These are phyloP conservation scores for Meiosimyza decipiens DNA, from an alignment of 2,888 invertebrate species.

Conservation along the genomic window DNA sequence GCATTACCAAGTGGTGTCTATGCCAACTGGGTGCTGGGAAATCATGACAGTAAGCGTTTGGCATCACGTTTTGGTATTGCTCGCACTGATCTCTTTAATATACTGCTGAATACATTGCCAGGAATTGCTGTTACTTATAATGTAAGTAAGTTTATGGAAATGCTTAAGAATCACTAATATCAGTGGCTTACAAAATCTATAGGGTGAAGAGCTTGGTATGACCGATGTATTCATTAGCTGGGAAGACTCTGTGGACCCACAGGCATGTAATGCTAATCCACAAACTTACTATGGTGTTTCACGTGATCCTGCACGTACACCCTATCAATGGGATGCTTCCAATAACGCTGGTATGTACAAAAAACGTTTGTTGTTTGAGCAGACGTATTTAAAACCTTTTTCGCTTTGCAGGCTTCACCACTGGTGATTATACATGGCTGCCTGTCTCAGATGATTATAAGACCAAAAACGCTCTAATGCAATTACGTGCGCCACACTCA, in stretches of 20 bases:
- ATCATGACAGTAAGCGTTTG: slow-evolving; percentile 79
- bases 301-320: slow-evolving; percentile 73
- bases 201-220: slow-evolving; percentile 81
- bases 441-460: slow-evolving; percentile 74
- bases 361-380: too few species aligned
- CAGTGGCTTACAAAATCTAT: neutral
- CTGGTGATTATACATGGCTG: slow-evolving; percentile 72
- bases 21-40: slow-evolving; percentile 79
- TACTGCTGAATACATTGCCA: slow-evolving; percentile 83
- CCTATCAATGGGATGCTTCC: slow-evolving; percentile 73
- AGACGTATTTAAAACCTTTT: too few species aligned
- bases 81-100: slow-evolving; percentile 82
- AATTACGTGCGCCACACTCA: slow-evolving; percentile 69
- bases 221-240: slow-evolving; percentile 67
- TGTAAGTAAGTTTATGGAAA: slow-evolving; percentile 60
- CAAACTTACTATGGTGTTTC: slow-evolving; percentile 62
- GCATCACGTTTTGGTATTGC: slow-evolving; percentile 77
- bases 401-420: slow-evolving; percentile 55
- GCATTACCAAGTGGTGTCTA: slow-evolving; percentile 71
- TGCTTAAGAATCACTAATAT: neutral
- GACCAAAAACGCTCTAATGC: slow-evolving; percentile 71
- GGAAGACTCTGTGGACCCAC: slow-evolving; percentile 70
- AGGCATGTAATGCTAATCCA: slow-evolving; percentile 69
- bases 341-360: slow-evolving; percentile 60
- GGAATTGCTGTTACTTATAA: slow-evolving; percentile 89